Conservation (phyloP, 2,888 invertebrate genomes). For the Trichopoda pennipes region DNA sequence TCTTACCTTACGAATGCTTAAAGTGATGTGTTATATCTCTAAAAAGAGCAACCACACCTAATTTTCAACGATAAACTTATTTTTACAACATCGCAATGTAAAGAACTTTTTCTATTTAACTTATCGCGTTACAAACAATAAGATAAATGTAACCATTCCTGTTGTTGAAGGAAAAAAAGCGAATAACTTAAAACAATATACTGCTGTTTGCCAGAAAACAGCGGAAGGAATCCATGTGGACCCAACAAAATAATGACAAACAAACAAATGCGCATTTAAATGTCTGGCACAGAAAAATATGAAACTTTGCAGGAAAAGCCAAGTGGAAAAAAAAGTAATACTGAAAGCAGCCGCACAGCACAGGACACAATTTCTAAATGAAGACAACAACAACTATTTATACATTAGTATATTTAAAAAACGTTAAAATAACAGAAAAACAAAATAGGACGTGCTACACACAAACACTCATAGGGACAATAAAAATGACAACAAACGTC, state of each 20-base stretch:
- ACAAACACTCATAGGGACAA: conserved; percentile 36
- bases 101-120: neutral
- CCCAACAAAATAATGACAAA: conserved; percentile 11
- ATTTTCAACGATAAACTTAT: no score
- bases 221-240: conserved; percentile 15
- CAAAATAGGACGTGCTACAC: neutral
- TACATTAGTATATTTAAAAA: conserved; percentile 3
- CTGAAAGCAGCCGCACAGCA: neutral
- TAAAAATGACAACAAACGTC: conserved; percentile 36
- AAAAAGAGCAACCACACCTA: no score
- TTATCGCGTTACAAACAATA: neutral
- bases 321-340: conserved; percentile 20
- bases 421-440: neutral
- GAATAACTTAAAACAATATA: neutral
- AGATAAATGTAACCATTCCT: neutral
- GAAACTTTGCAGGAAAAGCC: conserved; percentile 28
- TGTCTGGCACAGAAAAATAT: conserved; percentile 17
- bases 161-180: neutral
- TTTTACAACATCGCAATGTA: neutral
- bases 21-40: no score
- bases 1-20: no score
- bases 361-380: conserved; percentile 30
- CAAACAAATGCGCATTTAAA: conserved; percentile 27
- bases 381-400: conserved; percentile 5
- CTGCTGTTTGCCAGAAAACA: neutral